Conservation (phyloP, 2,113 vertebrate species). For the Bagarius yarrelli region DNA sequence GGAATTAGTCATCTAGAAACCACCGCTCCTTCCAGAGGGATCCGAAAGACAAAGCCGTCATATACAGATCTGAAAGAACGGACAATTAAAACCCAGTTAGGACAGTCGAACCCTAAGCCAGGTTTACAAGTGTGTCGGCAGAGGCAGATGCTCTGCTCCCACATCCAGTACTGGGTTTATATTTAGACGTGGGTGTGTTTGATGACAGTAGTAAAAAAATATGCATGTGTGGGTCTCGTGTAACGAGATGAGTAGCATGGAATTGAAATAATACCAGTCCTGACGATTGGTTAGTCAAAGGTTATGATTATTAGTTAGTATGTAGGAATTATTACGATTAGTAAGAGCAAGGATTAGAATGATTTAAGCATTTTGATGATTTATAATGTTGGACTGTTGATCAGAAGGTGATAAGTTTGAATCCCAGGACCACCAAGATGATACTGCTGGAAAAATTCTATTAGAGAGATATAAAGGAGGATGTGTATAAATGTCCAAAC, state of each 20-base stretch:
- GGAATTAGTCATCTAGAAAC: constrained; percentile 60
- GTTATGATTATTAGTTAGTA: no score
- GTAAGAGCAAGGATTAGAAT: no score
- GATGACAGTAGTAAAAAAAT: constrained; percentile 20
- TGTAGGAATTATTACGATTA: no score
- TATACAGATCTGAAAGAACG: not conserved
- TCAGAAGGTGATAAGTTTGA: no score
- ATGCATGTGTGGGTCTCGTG: not conserved
- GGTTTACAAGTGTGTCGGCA: constrained; percentile 3
- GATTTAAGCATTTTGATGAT: no score
- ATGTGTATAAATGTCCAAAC: no score
- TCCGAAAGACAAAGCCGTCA: constrained; percentile 1
- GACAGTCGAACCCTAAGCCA: not conserved
- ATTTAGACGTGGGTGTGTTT: constrained; percentile 36
- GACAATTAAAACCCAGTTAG: not conserved
- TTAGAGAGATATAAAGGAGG: no score
- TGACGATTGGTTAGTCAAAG: no score
- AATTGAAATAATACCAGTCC: not conserved
- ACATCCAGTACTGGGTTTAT: constrained; percentile 23
- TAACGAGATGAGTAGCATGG: not conserved
- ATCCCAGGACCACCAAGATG: no score
- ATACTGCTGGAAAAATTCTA: no score
- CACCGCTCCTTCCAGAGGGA: constrained; percentile 34
- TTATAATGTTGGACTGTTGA: no score
- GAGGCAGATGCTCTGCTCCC: constrained; percentile 7